Percentiles rank a stretch among this genome's conserved stretches.
phyloP scores from a whole-genome alignment of 2,797 vertebrate species.

The Prionace glauca region DNA sequence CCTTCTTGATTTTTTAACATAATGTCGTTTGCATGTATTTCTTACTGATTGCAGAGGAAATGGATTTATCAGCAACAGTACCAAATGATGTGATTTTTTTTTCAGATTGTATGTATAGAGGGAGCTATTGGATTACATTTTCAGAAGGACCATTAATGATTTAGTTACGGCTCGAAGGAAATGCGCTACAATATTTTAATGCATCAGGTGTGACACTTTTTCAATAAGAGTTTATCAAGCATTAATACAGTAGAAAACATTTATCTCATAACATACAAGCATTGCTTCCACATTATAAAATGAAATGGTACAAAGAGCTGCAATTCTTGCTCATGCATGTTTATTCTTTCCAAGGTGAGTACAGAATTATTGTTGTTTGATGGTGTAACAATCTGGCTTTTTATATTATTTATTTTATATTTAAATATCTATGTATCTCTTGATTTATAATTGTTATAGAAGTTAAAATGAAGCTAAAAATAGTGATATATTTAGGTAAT shows the following conservation, averaged over 20 bases:
- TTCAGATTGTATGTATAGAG: not conserved
- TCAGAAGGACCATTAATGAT: not conserved
- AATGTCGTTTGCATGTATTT: not conserved
- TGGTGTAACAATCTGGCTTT: not conserved
- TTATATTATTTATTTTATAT: not conserved
- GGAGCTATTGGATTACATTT: constrained; percentile 24
- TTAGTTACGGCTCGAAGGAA: not conserved
- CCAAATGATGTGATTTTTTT: not conserved
- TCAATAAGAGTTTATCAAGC: not conserved
- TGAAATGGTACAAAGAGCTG: not conserved
- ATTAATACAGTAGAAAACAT: not conserved
- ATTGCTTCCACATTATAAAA: not conserved
- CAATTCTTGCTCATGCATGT: not conserved
- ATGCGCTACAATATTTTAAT: not conserved
- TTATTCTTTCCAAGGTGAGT: not conserved
- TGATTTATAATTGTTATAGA: not conserved
- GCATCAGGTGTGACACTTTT: not conserved
- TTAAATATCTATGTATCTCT: not conserved
- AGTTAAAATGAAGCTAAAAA: not conserved
- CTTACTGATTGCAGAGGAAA: not conserved
- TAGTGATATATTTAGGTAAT: not conserved
- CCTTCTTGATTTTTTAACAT: not conserved
- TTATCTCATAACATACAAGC: not conserved
- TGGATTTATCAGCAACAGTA: not conserved
- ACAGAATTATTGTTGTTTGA: not conserved